These are phyloP conservation scores for Zosterops lateralis DNA, from an alignment of 2,113 vertebrate genomes.

Conservation along the genomic window DNA sequence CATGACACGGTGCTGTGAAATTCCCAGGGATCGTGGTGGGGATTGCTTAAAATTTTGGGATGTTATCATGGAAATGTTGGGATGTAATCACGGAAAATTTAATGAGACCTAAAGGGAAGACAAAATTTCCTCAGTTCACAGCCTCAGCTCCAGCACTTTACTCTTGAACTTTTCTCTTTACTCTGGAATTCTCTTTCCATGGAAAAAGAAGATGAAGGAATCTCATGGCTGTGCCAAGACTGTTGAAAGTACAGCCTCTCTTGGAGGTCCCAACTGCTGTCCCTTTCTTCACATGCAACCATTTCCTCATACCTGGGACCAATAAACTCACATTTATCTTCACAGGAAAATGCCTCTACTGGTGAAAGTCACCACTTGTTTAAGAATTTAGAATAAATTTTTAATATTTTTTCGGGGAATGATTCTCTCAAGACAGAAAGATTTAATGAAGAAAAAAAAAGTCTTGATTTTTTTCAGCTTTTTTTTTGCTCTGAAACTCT, in stretches of 20 bases:
- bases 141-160: not conserved
- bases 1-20: not conserved
- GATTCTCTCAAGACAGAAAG: not conserved
- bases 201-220: not conserved
- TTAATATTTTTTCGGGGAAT: accelerated
- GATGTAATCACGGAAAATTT: not conserved
- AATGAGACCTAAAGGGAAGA: not conserved
- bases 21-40: not conserved
- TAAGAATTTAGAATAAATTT: not conserved
- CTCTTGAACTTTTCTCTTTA: not conserved
- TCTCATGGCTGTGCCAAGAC: not conserved
- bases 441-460: not conserved
- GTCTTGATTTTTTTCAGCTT: not conserved
- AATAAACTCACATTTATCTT: not conserved
- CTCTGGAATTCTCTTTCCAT: not conserved
- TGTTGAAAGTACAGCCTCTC: not conserved
- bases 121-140: not conserved
- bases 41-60: not conserved
- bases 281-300: not conserved
- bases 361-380: not conserved
- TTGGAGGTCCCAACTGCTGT: not conserved
- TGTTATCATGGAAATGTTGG: too few species aligned
- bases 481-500: not conserved
- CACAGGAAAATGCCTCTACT: not conserved
- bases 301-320: not conserved